Base-by-base conservation (phyloP, 2,113 vertebrate genomes). In the Rhombomys opimus region DNA sequence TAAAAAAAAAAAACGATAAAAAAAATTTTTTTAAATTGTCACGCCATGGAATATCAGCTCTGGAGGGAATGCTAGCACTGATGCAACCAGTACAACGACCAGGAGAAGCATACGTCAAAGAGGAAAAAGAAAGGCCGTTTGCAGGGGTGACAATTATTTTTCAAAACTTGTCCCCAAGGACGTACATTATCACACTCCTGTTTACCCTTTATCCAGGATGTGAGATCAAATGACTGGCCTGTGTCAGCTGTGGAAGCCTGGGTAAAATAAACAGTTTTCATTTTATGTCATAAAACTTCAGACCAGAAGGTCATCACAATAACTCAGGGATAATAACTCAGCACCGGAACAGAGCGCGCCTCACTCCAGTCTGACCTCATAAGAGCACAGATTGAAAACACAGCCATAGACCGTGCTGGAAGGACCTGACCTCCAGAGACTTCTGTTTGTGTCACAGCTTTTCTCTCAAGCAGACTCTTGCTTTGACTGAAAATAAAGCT, bases 261-360 rank as follows among this genome's bases (percentile, higher is more conserved):
- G 46, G 38, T 86, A 88, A 88, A 91, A 97, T 88, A 93, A 97
- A 96, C 75, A 81, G 54, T 86, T 96, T 93, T 94, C 82, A 72
- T 93, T 81, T 90, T 88, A 77, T 92, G 85, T 57, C 85, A 94
- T 95, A 96, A 97, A 97, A 94, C 76, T 95, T 90, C 70, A 78
- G 63, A n/a, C 70, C 76, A 90, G 57, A 97, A 95, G 50, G 87
- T 81, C 86, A 50, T 65, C 80, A 32, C 9, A 72, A n/a, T 91
- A 91, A 94, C 70, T 96, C 75, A 77, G 38, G 75, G 46, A 81
- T 67, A 75, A 72, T 65, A 63, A 30, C 23, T 59, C 27, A 15
- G 77, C 20, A 13, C 38, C 73, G 50, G 86, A 90, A 82, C 18
- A 82, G 35, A 61, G 57, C 0, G 0, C 41, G 59, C 63, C 41